A percentile compares a stretch with the other conserved stretches of the same genome.
Evolutionary conservation across 2,797 vertebrate species (phyloP).

Genomic region (Ateles fusciceps): DNA sequence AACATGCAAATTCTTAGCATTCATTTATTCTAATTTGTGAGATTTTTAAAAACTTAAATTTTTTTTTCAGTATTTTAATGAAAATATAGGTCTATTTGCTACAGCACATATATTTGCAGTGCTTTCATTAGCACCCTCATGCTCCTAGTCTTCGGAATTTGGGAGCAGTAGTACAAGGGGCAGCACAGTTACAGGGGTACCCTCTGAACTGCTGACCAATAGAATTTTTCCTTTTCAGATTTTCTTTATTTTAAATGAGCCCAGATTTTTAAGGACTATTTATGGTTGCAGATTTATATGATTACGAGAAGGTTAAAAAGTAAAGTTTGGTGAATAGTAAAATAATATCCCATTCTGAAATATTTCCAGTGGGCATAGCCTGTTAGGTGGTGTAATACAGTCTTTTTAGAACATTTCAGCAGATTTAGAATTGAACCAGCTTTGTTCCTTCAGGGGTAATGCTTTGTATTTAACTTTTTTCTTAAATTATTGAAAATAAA

Average conservation of each 20-base stretch:
- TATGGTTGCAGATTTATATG: not conserved
- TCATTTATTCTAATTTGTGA: not conserved
- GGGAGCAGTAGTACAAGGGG: not conserved
- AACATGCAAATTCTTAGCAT: not conserved
- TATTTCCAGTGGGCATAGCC: not conserved
- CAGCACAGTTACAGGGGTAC: not conserved
- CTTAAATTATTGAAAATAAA: not conserved
- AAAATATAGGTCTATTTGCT: not conserved
- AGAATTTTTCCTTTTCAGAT: not conserved
- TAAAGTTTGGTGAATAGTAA: not conserved
- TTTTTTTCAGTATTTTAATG: not conserved
- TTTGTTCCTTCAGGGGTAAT: not conserved
- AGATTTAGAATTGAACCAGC: not conserved
- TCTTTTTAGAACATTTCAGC: not conserved
- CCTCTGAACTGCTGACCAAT: not conserved
- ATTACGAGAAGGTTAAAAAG: not conserved
- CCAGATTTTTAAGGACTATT: not conserved
- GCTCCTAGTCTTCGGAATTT: not conserved
- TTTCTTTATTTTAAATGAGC: not conserved
- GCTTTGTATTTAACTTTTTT: not conserved
- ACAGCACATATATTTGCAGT: rapidly evolving
- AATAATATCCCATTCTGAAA: constrained; percentile 1
- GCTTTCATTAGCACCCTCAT: not conserved
- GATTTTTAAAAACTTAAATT: not conserved
- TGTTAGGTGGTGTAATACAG: not conserved